Conservation (phyloP, 2,113 vertebrate genomes). For the Riparia riparia region DNA sequence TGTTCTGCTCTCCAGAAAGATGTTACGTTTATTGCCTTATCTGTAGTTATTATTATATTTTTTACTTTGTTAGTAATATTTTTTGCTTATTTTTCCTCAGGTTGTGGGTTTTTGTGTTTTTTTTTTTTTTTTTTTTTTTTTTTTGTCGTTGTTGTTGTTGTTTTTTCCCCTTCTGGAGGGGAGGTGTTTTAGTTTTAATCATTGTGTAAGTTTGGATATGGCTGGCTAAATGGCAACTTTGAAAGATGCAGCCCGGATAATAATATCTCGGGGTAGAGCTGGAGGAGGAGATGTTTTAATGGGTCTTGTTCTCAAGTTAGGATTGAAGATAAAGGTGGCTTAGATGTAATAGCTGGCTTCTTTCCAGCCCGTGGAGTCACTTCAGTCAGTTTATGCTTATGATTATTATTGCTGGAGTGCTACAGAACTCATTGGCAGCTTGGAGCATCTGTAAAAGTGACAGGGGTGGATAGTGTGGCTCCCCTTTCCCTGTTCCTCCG, state of each 20-base stretch:
- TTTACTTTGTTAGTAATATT: background rate
- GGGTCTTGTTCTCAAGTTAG: constrained; percentile 51
- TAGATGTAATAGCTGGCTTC: constrained; percentile 75
- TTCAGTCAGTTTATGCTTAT: constrained; percentile 71
- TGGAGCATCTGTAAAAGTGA: constrained; percentile 74
- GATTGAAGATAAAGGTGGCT: constrained; percentile 70
- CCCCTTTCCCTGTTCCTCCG: background rate
- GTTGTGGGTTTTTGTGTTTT: background rate
- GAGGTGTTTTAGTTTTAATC: background rate
- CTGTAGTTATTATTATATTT: background rate
- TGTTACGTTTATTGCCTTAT: background rate
- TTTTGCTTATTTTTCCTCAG: background rate
- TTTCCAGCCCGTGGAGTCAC: constrained; percentile 72
- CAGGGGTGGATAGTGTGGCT: constrained; percentile 52
- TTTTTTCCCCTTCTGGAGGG: background rate
- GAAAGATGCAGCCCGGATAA: background rate
- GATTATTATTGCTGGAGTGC: constrained; percentile 83
- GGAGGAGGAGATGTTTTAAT: constrained; percentile 35
- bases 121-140: background rate
- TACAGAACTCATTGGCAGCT: constrained; percentile 73
- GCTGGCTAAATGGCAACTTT: background rate
- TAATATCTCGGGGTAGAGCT: background rate
- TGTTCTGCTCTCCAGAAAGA: background rate
- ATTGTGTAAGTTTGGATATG: background rate
- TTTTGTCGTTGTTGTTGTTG: no score